Evolutionary conservation across 2,113 vertebrate genomes (phyloP), one percentile per base, ranked within the genome.

Genomic region (Abramis brama): DNA sequence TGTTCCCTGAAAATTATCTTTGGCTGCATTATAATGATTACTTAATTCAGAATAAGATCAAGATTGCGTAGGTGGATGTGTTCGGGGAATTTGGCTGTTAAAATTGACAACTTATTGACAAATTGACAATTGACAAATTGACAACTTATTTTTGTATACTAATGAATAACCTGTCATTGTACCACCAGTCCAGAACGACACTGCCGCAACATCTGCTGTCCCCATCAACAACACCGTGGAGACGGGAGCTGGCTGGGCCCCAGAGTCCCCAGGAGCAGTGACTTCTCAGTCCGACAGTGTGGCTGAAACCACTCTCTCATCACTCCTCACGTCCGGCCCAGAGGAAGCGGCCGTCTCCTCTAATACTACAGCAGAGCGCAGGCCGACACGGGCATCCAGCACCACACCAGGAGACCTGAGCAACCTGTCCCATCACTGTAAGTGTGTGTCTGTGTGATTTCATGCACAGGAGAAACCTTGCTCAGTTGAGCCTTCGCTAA

Each of bases 381-480:
- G 86, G 91, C 91, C 87, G 90, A 90, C 0, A 85, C 85, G 8
- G 90, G 64, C 43, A 19, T 91, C 92, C 84, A 94, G 93, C 71
- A 86, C 88, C 6, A 89, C 90, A 70, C 94, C 93, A 84, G 94
- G 94, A 23, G 94, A 94, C 68, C 94, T 93, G 88, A 96, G 93
- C 94, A 98, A 96, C 90, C 91, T 98, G 77, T 98, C 97, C 12
- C 97, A 97, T 82, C 97, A 97, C 93, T 97, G 97, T 99, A 93
- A 97, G 82, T 84, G 33, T 79, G 17, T 47, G 39, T 91, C 89
- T 87, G 33, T 43, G 36, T 71, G 59, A 85, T 76, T 78, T 62
- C 82, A 78, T 36, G 52, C 68, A 71, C 36, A 6, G 36, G 30
- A 79, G 17, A 9, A 55, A 36, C 52, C 52, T 30, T 52, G 19